Percentiles rank a stretch among this genome's conserved stretches.
These are phyloP conservation scores for Spilarctia lutea DNA, from an alignment of 2,888 invertebrate genomes.

Conservation along the genomic window DNA sequence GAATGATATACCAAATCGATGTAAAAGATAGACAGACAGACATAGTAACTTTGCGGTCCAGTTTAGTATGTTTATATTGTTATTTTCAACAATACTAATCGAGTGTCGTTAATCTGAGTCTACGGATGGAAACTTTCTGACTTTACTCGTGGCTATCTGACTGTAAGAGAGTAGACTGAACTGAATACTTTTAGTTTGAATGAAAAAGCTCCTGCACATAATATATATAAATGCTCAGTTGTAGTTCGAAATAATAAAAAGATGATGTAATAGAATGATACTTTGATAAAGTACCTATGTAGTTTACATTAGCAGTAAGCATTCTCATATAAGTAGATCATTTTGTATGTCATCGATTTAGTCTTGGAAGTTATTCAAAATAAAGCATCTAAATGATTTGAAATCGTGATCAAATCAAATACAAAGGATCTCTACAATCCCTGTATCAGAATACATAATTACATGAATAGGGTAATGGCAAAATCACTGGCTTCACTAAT, in stretches of 20 bases:
- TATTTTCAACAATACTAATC: no score
- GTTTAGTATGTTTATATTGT: no score
- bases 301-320: background rate
- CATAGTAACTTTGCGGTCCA: no score
- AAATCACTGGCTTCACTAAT: constrained; percentile 60
- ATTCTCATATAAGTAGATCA: background rate
- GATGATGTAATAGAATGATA: no score
- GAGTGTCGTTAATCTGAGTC: no score
- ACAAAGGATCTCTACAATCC: constrained; percentile 35
- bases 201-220: background rate
- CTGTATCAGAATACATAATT: constrained; percentile 47
- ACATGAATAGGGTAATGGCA: constrained; percentile 43
- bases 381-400: background rate
- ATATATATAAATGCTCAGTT: background rate
- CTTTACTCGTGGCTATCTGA: background rate
- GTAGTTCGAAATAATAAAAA: background rate
- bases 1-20: no score
- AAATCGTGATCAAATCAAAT: constrained; percentile 9
- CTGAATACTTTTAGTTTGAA: background rate
- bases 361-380: background rate
- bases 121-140: background rate
- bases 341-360: background rate
- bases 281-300: background rate
- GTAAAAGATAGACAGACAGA: no score
- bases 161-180: background rate